Evolutionary conservation across 2,113 vertebrate species (phyloP).

Genomic region (Dendrocopos noguchii): DNA sequence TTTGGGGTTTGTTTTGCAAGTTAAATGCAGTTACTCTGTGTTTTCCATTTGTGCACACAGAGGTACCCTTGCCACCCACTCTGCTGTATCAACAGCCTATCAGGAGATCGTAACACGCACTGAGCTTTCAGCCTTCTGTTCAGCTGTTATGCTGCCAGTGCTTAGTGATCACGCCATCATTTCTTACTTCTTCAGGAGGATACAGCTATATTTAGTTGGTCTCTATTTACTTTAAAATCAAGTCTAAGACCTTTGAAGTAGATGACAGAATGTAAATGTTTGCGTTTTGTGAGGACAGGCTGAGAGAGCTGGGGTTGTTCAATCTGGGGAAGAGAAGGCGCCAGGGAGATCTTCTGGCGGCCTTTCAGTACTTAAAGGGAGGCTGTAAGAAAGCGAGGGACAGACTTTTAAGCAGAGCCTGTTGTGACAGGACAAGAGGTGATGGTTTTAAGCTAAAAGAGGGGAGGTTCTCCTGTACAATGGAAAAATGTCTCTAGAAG

Average conservation of each 20-base stretch:
- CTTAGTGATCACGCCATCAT: fast-evolving
- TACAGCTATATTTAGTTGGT: fast-evolving
- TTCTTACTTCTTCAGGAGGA: not conserved
- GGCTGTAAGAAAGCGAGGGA: no score
- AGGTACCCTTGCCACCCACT: fast-evolving
- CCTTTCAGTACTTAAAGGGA: no score
- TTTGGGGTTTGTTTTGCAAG: not conserved
- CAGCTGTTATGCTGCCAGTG: not conserved
- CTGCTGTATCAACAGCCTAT: fast-evolving
- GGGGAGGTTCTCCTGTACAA: no score
- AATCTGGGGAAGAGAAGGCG: no score
- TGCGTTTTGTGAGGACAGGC: no score
- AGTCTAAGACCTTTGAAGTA: fast-evolving
- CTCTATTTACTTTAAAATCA: not conserved
- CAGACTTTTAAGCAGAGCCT: no score
- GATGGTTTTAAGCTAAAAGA: no score
- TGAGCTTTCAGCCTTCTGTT: fast-evolving
- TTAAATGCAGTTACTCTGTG: fast-evolving
- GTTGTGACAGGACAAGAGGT: no score
- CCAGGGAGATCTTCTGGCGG: no score
- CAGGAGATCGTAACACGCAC: fast-evolving
- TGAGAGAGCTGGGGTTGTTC: no score
- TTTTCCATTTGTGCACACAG: fast-evolving
- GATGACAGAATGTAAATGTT: no score
- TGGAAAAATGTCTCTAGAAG: no score